phyloP scores from a whole-genome alignment of 1,140 invertebrate species.

The Magallana gigas region DNA sequence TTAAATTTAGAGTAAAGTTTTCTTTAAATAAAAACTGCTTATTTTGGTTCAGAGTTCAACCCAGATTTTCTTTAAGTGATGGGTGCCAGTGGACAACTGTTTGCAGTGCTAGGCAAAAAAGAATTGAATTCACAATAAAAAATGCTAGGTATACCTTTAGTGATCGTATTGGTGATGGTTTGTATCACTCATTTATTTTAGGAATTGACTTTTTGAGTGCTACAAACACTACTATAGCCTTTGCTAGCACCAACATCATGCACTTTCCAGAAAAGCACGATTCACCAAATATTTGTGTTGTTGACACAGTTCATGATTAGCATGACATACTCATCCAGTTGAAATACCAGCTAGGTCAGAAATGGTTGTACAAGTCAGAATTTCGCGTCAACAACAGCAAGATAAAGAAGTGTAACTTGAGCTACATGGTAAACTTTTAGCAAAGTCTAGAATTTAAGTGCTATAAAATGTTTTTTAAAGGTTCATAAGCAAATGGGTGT shows the following conservation, averaged over 20 bases:
- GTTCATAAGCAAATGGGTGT: slow-evolving; percentile 34
- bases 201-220: slow-evolving; percentile 34
- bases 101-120: neutral
- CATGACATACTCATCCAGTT: neutral
- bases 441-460: slow-evolving; percentile 24
- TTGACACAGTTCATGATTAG: neutral
- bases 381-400: slow-evolving; percentile 15
- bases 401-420: slow-evolving; percentile 28
- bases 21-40: neutral
- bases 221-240: slow-evolving; percentile 29
- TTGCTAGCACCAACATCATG: neutral
- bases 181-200: slow-evolving; percentile 38
- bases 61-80: slow-evolving; percentile 3
- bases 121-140: neutral
- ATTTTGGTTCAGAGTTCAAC: slow-evolving; percentile 17
- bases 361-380: neutral
- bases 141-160: neutral
- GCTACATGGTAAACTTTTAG: slow-evolving; percentile 32
- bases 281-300: slow-evolving; percentile 27
- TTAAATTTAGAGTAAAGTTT: slow-evolving; percentile 10
- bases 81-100: slow-evolving; percentile 11
- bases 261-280: slow-evolving; percentile 28
- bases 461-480: slow-evolving; percentile 45
- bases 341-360: neutral
- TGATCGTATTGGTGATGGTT: slow-evolving; percentile 22